Evolutionary conservation across 2,888 invertebrate species (phyloP).

Genomic region (Steinernema hermaphroditum): DNA sequence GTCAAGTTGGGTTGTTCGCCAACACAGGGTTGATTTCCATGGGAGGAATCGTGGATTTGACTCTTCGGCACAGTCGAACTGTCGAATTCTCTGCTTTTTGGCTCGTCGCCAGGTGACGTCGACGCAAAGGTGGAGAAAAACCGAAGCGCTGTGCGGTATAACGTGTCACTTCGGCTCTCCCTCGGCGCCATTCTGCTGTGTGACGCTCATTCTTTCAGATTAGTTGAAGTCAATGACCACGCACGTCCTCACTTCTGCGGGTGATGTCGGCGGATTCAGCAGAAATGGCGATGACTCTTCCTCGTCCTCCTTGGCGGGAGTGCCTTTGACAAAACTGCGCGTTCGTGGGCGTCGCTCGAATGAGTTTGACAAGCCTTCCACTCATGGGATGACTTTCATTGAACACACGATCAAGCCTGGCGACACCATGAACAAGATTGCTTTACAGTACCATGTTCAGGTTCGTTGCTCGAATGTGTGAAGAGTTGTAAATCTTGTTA

Average conservation of each 20-base stretch:
- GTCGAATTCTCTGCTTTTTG: not conserved
- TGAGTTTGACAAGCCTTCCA: not conserved
- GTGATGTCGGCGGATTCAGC: not conserved
- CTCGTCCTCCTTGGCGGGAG: not conserved
- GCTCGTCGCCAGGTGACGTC: conserved; percentile 22
- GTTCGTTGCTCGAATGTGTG: conserved; percentile 46
- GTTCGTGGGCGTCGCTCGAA: conserved; percentile 10
- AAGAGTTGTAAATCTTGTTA: not conserved
- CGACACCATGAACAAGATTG: conserved; percentile 61
- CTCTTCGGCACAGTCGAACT: not conserved
- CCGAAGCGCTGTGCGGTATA: not conserved
- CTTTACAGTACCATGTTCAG: conserved; percentile 62
- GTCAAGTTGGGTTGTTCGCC: no score
- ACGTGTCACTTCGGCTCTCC: conserved; percentile 19
- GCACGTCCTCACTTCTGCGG: not conserved
- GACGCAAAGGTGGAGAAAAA: not conserved
- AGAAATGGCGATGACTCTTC: not conserved
- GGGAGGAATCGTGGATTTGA: not conserved
- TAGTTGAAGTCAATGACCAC: not conserved
- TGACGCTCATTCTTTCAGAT: no score
- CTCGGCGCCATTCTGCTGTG: no score
- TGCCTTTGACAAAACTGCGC: not conserved
- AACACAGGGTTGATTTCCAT: no score
- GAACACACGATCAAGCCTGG: conserved; percentile 59
- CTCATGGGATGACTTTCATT: conserved; percentile 51